phyloP scores from a whole-genome alignment of 1,140 invertebrate genomes.

The Gryllus bimaculatus region DNA sequence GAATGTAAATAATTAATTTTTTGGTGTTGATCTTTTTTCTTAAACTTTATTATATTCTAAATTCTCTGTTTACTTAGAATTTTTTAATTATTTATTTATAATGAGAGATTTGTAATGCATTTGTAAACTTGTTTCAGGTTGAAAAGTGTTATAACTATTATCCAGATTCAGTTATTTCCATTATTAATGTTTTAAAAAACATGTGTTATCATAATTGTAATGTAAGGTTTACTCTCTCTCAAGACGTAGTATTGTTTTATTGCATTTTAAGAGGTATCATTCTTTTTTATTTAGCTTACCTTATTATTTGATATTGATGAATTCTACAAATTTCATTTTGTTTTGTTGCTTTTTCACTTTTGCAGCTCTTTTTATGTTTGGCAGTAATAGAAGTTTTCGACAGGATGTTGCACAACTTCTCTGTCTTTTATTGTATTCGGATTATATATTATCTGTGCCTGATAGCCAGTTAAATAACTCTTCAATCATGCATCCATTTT shows the following conservation, averaged over 20 bases:
- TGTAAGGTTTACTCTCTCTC: slow-evolving; percentile 42
- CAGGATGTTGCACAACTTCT: slow-evolving; percentile 38
- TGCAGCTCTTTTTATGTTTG: slow-evolving; percentile 44
- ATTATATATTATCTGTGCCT: slow-evolving; percentile 34
- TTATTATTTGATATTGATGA: slow-evolving; percentile 5
- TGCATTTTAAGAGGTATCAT: slow-evolving; percentile 47
- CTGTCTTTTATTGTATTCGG: slow-evolving; percentile 38
- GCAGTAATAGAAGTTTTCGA: slow-evolving; percentile 40
- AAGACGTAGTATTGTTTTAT: slow-evolving; percentile 39
- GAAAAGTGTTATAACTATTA: slow-evolving; percentile 50
- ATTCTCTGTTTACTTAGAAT: too few species aligned
- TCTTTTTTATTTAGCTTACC: not conserved
- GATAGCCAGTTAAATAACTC: slow-evolving; percentile 29
- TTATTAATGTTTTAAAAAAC: slow-evolving; percentile 48
- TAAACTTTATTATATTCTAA: not conserved
- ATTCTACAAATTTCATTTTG: not conserved
- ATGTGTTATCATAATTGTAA: slow-evolving; percentile 38
- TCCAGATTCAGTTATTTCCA: slow-evolving; percentile 52
- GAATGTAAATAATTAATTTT: not conserved
- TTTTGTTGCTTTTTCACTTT: slow-evolving; percentile 19
- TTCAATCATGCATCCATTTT: slow-evolving; percentile 27
- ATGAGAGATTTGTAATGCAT: not conserved
- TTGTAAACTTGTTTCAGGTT: slow-evolving; percentile 31
- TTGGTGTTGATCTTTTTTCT: not conserved
- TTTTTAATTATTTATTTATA: too few species aligned